A percentile compares a stretch with the other conserved stretches of the same genome.
phyloP scores from a whole-genome alignment of 2,113 vertebrate species.

The Cnemophilus loriae region DNA sequence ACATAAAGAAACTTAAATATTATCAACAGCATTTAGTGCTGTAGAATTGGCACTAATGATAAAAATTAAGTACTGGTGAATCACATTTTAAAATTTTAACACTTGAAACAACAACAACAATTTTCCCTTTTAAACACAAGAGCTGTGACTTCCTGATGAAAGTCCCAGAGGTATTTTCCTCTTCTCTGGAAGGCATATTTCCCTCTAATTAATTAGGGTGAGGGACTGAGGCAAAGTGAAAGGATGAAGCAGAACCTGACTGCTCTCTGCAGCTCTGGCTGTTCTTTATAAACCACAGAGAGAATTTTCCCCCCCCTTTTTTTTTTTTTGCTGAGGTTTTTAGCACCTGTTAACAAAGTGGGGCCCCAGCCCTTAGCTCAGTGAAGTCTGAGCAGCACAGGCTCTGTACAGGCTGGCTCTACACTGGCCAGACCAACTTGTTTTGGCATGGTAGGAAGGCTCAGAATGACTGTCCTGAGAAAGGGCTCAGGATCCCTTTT shows the following conservation, averaged over 20 bases:
- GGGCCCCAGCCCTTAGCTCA: background rate
- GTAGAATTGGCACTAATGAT: slow-evolving; percentile 61
- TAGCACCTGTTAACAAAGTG: background rate
- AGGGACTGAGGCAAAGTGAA: slow-evolving; percentile 7
- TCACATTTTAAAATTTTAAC: slow-evolving; percentile 61
- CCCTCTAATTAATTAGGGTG: slow-evolving; percentile 69
- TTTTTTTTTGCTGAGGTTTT: background rate
- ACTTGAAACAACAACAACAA: slow-evolving; percentile 66
- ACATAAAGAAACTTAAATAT: slow-evolving; percentile 53
- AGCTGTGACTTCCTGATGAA: slow-evolving; percentile 69
- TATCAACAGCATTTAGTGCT: slow-evolving; percentile 33
- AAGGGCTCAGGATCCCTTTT: background rate
- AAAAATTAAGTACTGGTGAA: slow-evolving; percentile 53
- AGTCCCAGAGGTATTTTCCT: slow-evolving; percentile 61
- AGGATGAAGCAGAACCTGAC: slow-evolving; percentile 15
- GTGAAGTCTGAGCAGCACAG: background rate
- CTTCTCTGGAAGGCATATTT: slow-evolving; percentile 68
- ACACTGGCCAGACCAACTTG: background rate
- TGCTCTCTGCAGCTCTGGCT: background rate
- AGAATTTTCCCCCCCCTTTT: background rate
- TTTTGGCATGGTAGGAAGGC: background rate
- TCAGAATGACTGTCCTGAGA: background rate
- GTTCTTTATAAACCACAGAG: background rate
- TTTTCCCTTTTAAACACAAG: slow-evolving; percentile 57
- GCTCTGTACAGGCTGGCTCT: background rate